A percentile compares a stretch with the other conserved stretches of the same genome.
These are phyloP conservation scores for Rotaria sp. DNA, from an alignment of 2,888 invertebrate species.

Conservation along the genomic window DNA sequence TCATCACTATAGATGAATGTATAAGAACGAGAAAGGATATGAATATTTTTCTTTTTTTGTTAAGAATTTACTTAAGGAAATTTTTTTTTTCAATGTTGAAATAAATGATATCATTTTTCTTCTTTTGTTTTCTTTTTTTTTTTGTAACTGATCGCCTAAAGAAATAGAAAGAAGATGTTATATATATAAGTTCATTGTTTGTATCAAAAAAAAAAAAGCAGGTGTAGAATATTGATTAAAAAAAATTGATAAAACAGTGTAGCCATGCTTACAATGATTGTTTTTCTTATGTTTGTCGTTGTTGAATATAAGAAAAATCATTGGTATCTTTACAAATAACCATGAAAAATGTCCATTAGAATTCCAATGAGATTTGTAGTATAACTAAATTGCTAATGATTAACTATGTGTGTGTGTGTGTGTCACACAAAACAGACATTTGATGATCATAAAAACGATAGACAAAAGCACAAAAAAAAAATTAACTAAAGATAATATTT, in stretches of 20 bases:
- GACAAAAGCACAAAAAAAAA: not conserved
- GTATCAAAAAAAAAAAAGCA: not conserved
- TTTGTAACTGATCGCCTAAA: not conserved
- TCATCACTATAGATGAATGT: not conserved
- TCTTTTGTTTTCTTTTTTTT: not conserved
- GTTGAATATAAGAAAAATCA: not conserved
- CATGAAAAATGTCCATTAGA: not conserved
- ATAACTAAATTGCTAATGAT: not conserved
- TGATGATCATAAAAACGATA: not conserved
- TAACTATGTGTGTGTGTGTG: not conserved
- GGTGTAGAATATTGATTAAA: not conserved
- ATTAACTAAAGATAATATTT: too few relatives aligned
- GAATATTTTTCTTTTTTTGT: constrained; percentile 1
- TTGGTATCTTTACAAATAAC: not conserved
- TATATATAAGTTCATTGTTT: not conserved
- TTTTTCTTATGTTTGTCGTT: not conserved
- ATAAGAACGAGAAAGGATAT: constrained; percentile 1
- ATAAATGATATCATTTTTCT: not conserved
- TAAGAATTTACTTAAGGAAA: not conserved
- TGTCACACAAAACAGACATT: not conserved
- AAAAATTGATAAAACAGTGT: not conserved
- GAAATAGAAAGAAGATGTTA: not conserved
- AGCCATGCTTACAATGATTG: not conserved
- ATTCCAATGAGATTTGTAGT: not conserved
- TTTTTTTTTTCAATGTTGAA: not conserved